Evolutionary conservation across 2,888 invertebrate genomes (phyloP).

Genomic region (Tupiocoris notatus): DNA sequence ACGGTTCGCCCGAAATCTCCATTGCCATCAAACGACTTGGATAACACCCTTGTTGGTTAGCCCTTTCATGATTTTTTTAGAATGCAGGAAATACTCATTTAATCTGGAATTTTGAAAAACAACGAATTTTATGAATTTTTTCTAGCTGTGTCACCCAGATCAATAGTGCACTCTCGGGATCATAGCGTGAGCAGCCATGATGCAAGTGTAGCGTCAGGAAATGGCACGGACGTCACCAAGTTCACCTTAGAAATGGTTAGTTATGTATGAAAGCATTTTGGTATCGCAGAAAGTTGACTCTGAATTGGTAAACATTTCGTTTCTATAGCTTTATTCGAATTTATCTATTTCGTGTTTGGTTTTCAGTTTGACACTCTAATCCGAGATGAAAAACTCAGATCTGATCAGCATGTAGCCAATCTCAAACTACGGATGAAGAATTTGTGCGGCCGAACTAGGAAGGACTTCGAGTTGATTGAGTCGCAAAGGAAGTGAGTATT

Average conservation of each 20-base stretch:
- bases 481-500: conserved; percentile 61
- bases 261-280: too few relatives aligned
- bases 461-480: conserved; percentile 65
- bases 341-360: too few relatives aligned
- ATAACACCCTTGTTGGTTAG: conserved; percentile 1
- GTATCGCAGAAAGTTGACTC: too few relatives aligned
- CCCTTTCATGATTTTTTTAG: not conserved
- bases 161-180: conserved; percentile 10
- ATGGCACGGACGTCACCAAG: conserved; percentile 15
- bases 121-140: too few relatives aligned
- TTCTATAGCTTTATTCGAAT: too few relatives aligned
- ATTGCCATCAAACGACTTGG: conserved; percentile 4
- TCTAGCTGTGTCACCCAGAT: not conserved
- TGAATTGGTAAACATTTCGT: too few relatives aligned
- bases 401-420: conserved; percentile 65
- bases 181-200: conserved; percentile 24
- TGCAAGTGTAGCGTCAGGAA: conserved; percentile 1
- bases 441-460: conserved; percentile 65
- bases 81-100: too few relatives aligned
- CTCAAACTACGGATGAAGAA: conserved; percentile 67
- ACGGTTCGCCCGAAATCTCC: conserved; percentile 2
- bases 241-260: conserved; percentile 29
- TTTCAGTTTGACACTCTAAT: conserved; percentile 62
- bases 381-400: conserved; percentile 66
- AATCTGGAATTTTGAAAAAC: too few relatives aligned